A percentile compares a stretch with the other conserved stretches of the same genome.
These are phyloP conservation scores for Parazoanthus darwini DNA, from an alignment of 92 coral and sea anemone species.

Conservation along the genomic window DNA sequence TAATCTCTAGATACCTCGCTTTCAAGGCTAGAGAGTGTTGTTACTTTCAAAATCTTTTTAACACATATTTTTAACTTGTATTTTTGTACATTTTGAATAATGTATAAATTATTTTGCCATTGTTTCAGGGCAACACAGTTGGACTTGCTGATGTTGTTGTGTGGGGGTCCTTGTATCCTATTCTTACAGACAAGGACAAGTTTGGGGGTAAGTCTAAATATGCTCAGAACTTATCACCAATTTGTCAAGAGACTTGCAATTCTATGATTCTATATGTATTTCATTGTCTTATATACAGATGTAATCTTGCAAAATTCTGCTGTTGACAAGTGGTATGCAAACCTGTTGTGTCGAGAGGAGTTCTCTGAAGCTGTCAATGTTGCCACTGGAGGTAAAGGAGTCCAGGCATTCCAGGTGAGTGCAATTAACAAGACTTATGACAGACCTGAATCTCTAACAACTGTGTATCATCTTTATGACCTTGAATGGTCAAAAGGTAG, in stretches of 20 bases:
- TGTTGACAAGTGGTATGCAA: slow-evolving; percentile 61
- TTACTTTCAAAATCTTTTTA: no score
- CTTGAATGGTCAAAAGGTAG: no score
- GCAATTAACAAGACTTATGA: background rate
- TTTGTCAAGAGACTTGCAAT: background rate
- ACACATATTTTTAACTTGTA: no score
- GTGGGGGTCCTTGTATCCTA: slow-evolving; percentile 94
- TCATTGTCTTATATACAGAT: slow-evolving; percentile 17
- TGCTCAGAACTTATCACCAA: background rate
- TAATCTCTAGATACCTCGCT: no score
- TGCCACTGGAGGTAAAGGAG: slow-evolving; percentile 68
- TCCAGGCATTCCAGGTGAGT: slow-evolving; percentile 71
- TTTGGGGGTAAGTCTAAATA: slow-evolving; percentile 56
- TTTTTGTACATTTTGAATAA: no score
- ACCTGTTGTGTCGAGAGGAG: slow-evolving; percentile 62
- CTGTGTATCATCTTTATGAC: no score
- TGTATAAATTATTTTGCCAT: no score
- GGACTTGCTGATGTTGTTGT: slow-evolving; percentile 93
- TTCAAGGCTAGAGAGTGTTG: no score
- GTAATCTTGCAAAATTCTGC: slow-evolving; percentile 38
- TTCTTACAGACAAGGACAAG: slow-evolving; percentile 50
- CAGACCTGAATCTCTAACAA: no score
- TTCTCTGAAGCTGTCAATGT: slow-evolving; percentile 62
- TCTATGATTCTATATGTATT: no score
- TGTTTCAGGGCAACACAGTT: slow-evolving; percentile 25